Percentiles rank a stretch among this genome's conserved stretches.
These are phyloP conservation scores for Candidula unifasciata DNA, from an alignment of 2,888 invertebrate genomes.

Conservation along the genomic window DNA sequence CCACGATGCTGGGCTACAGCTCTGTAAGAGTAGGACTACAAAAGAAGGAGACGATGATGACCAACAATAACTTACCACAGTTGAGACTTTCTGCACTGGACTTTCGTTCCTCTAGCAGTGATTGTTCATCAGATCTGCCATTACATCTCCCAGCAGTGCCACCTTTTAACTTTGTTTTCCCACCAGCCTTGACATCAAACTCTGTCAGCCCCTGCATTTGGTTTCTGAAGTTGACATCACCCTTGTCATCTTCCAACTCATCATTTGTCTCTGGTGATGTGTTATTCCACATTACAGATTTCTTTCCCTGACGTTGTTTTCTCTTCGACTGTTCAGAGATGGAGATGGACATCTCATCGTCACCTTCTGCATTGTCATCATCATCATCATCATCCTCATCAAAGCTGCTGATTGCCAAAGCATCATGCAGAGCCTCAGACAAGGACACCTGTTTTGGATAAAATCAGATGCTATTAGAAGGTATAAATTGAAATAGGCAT, in stretches of 20 bases:
- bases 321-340: slow-evolving; percentile 33
- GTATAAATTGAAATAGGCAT: too few relatives aligned
- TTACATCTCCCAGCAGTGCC: not conserved
- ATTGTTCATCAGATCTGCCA: not conserved
- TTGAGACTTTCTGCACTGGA: slow-evolving; percentile 4
- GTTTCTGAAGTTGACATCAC: not conserved
- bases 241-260: not conserved
- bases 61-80: too few relatives aligned
- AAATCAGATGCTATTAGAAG: not conserved
- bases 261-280: not conserved
- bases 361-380: slow-evolving; percentile 28
- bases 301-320: not conserved
- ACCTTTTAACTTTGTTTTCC: not conserved
- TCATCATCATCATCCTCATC: slow-evolving; percentile 53
- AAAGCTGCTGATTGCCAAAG: slow-evolving; percentile 51
- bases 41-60: too few relatives aligned
- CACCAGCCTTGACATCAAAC: not conserved
- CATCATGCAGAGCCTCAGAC: slow-evolving; percentile 56
- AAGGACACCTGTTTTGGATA: slow-evolving; percentile 48
- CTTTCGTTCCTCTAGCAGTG: not conserved
- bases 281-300: not conserved
- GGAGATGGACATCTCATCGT: slow-evolving; percentile 39
- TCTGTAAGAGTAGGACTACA: too few relatives aligned
- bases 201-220: too few relatives aligned
- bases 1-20: too few relatives aligned